Evolutionary conservation across 2,113 vertebrate species (phyloP).

Genomic region (Rhegmatorhina hoffmannsi): DNA sequence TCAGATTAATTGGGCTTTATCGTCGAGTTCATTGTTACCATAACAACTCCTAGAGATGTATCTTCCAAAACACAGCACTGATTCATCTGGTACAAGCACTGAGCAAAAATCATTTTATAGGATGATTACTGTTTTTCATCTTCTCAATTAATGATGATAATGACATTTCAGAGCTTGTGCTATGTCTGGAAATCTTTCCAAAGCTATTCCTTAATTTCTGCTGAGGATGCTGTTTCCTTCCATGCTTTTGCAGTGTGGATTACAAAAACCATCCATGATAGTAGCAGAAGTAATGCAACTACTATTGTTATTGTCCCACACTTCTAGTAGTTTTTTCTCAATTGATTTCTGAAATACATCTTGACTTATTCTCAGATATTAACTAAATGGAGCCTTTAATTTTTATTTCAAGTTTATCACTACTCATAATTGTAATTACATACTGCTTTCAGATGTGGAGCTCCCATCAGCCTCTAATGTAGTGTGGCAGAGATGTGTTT

Average conservation of each 20-base stretch:
- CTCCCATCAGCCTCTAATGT: neutral
- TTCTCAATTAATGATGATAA: constrained; percentile 14
- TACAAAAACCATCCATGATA: neutral
- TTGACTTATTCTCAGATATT: neutral
- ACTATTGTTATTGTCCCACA: neutral
- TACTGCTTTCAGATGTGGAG: neutral
- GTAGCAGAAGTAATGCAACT: neutral
- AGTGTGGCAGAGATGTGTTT: neutral
- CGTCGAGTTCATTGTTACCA: constrained; percentile 40
- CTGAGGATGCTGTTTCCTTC: neutral
- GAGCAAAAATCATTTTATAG: neutral
- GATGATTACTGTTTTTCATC: neutral
- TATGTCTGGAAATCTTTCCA: neutral
- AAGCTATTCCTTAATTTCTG: neutral
- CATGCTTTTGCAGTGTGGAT: neutral
- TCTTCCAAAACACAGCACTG: constrained; percentile 26
- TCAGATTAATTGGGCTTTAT: constrained; percentile 45
- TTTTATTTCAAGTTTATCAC: neutral
- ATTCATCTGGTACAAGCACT: constrained; percentile 3
- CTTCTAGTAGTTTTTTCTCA: neutral
- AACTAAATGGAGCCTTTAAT: neutral
- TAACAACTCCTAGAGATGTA: constrained; percentile 51
- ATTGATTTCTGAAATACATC: neutral
- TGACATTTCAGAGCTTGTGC: constrained; percentile 8
- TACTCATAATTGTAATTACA: neutral